Conservation (phyloP, 2,797 vertebrate genomes). For the Momotus momota region DNA sequence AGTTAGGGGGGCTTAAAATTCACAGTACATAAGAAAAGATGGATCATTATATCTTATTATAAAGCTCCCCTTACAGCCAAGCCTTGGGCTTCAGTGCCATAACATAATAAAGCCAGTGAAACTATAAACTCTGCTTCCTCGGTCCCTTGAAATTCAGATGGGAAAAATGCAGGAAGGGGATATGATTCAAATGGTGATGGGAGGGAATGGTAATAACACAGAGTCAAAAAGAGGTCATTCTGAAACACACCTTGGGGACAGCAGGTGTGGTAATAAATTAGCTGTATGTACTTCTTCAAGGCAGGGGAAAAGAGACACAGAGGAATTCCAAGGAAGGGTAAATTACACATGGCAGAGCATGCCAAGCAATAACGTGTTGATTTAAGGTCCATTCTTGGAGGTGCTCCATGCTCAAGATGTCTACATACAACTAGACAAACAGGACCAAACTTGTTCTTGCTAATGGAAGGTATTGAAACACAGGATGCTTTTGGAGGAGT, state of each 20-base stretch:
- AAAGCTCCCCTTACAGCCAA: neutral
- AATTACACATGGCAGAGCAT: neutral
- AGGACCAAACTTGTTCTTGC: neutral
- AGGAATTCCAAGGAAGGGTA: conserved; percentile 16
- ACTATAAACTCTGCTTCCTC: neutral
- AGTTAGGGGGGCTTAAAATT: neutral
- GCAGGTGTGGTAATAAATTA: conserved; percentile 45
- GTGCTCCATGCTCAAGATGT: neutral
- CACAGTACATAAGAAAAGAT: neutral
- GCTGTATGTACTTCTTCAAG: neutral
- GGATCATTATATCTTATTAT: neutral
- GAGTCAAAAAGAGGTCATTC: conserved; percentile 24
- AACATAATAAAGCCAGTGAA: conserved; percentile 13
- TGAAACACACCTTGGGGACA: conserved; percentile 31
- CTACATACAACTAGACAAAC: neutral
- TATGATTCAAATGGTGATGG: conserved; percentile 18
- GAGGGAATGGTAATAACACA: neutral
- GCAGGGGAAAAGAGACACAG: neutral
- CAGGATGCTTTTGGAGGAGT: neutral
- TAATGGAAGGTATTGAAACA: neutral
- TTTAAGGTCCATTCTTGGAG: conserved; percentile 26
- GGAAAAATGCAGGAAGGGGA: conserved; percentile 9
- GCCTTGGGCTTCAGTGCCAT: neutral
- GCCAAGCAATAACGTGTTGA: conserved; percentile 14
- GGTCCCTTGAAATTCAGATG: conserved; percentile 3